Evolutionary conservation across 2,888 invertebrate species (phyloP).

Genomic region (Morinoia aosen): DNA sequence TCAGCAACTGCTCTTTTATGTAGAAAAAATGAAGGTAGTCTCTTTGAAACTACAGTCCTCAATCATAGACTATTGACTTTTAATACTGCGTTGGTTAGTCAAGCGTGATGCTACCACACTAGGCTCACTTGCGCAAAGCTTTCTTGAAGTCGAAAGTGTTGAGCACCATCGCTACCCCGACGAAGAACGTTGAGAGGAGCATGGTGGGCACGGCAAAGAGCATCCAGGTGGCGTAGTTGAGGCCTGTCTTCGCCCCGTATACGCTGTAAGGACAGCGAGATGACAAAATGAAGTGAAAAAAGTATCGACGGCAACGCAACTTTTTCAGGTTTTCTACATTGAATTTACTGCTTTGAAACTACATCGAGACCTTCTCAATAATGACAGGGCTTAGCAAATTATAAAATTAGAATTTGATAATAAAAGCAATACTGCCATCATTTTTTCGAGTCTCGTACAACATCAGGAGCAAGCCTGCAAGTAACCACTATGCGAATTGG

Average conservation of each 20-base stretch:
- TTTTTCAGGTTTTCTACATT: background rate
- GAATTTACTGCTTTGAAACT: background rate
- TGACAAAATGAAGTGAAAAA: background rate
- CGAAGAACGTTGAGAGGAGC: conserved; percentile 82
- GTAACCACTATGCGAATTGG: background rate
- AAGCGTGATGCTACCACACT: background rate
- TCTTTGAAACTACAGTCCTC: background rate
- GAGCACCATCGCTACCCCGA: conserved; percentile 84
- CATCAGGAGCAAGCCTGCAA: background rate
- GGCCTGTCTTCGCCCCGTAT: conserved; percentile 77
- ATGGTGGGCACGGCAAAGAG: conserved; percentile 87
- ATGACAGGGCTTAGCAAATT: background rate
- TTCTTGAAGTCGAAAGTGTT: conserved; percentile 73
- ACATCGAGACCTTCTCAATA: background rate
- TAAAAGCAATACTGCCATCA: background rate
- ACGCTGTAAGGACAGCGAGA: conserved; percentile 72
- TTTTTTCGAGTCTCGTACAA: background rate
- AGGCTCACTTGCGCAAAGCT: background rate
- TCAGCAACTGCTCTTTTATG: background rate
- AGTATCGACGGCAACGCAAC: background rate
- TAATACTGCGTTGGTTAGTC: background rate
- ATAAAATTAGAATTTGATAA: background rate
- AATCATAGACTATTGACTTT: background rate
- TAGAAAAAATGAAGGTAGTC: background rate
- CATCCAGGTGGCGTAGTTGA: conserved; percentile 90